Evolutionary conservation across 2,888 invertebrate species (phyloP).

Genomic region (Pristionchus fissidentatus): DNA sequence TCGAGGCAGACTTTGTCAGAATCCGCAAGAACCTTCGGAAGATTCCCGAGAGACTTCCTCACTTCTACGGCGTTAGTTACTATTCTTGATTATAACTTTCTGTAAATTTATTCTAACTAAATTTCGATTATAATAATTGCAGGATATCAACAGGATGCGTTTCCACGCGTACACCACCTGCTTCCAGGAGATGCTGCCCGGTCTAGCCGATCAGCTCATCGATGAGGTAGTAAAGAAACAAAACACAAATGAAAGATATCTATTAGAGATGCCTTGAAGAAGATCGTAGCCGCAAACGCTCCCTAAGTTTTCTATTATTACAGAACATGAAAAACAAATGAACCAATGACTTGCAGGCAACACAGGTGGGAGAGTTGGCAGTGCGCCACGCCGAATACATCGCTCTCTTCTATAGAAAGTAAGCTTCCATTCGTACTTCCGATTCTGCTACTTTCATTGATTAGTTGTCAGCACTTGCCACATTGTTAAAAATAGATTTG

Average conservation of each 20-base stretch:
- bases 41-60: neutral
- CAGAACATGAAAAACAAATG: neutral
- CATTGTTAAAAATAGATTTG: no score
- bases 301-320: neutral
- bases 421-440: neutral
- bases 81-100: neutral
- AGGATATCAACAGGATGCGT: conserved; percentile 35
- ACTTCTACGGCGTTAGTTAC: neutral
- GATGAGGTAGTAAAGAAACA: conserved; percentile 6
- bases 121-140: neutral
- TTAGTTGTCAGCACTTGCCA: no score
- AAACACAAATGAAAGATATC: neutral
- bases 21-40: conserved; percentile 42
- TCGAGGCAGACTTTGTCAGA: conserved; percentile 11
- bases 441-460: neutral
- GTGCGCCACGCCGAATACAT: conserved; percentile 39
- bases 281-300: neutral
- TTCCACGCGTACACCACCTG: neutral
- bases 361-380: neutral
- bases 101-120: neutral
- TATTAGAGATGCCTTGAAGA: neutral
- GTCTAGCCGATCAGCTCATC: neutral
- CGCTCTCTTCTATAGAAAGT: neutral
- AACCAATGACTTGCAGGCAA: neutral
- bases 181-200: neutral